These are phyloP conservation scores for Medauroidea extradentata DNA, from an alignment of 1,140 invertebrate species.

Conservation along the genomic window DNA sequence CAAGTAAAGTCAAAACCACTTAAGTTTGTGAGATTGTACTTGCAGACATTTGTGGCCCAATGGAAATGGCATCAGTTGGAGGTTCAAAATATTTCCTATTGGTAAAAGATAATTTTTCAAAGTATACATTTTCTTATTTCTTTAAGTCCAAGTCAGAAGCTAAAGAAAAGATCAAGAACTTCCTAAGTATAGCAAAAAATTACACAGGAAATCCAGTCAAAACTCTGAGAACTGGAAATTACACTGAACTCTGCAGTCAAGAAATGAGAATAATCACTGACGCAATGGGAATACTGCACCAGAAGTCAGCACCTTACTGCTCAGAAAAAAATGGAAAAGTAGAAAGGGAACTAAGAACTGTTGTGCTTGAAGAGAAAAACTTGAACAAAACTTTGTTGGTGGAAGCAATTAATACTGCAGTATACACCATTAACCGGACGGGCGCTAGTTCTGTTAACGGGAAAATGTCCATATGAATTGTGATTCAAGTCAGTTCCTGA, in stretches of 20 bases:
- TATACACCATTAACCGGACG: no score
- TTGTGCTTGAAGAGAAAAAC: no score
- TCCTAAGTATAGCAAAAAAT: constrained; percentile 34
- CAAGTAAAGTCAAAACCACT: constrained; percentile 22
- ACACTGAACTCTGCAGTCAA: constrained; percentile 32
- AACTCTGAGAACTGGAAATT: constrained; percentile 43
- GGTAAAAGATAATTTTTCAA: constrained; percentile 43
- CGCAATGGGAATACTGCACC: no score
- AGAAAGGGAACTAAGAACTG: no score
- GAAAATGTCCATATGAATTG: no score
- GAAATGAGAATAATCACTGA: no score
- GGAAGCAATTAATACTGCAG: no score
- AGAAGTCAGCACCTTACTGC: no score
- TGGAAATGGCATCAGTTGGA: constrained; percentile 35
- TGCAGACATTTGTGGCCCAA: constrained; percentile 44
- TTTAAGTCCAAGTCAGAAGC: constrained; percentile 41
- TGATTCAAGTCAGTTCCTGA: no score
- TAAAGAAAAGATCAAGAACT: constrained; percentile 32
- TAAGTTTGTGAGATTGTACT: constrained; percentile 40
- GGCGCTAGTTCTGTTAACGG: no score
- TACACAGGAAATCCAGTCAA: constrained; percentile 35
- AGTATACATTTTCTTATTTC: constrained; percentile 38
- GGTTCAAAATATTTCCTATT: constrained; percentile 36
- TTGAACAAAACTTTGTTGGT: no score
- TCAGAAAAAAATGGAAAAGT: no score